phyloP scores from a whole-genome alignment of 92 coral and sea anemone species.

The Anthopleura xanthogrammica region DNA sequence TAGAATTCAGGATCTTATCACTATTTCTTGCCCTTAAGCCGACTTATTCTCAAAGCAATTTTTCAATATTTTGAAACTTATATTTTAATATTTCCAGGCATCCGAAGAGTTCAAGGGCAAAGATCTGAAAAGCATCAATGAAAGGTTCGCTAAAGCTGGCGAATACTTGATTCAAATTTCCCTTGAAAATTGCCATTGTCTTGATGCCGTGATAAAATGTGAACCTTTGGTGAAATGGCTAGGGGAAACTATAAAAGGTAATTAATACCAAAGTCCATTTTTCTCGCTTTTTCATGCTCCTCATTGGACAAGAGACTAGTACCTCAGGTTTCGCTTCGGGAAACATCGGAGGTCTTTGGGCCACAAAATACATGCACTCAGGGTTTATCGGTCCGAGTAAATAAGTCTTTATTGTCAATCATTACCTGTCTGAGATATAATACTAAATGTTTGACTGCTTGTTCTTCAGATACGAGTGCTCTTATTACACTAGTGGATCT shows the following conservation, averaged over 20 bases:
- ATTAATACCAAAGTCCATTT: not conserved
- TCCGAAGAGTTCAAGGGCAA: slow-evolving; percentile 51
- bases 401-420: too few relatives aligned
- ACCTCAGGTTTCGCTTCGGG: too few relatives aligned
- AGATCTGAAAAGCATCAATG: slow-evolving; percentile 46
- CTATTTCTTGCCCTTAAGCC: too few relatives aligned
- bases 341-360: too few relatives aligned
- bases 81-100: slow-evolving; percentile 25
- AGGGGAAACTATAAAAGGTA: slow-evolving; percentile 59
- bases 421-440: not conserved
- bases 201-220: slow-evolving; percentile 55
- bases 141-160: slow-evolving; percentile 36
- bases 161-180: slow-evolving; percentile 39
- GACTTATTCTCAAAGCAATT: too few relatives aligned
- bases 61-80: not conserved
- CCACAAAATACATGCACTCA: too few relatives aligned
- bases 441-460: not conserved
- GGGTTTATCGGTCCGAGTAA: too few relatives aligned
- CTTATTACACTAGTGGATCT: slow-evolving; percentile 40
- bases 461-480: slow-evolving; percentile 39
- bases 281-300: too few relatives aligned
- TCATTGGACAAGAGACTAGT: too few relatives aligned
- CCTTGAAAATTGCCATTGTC: slow-evolving; percentile 40
- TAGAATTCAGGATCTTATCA: too few relatives aligned
- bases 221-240: slow-evolving; percentile 62